Base-by-base conservation (phyloP, 1,140 invertebrate species). In the Drosophila orena region DNA sequence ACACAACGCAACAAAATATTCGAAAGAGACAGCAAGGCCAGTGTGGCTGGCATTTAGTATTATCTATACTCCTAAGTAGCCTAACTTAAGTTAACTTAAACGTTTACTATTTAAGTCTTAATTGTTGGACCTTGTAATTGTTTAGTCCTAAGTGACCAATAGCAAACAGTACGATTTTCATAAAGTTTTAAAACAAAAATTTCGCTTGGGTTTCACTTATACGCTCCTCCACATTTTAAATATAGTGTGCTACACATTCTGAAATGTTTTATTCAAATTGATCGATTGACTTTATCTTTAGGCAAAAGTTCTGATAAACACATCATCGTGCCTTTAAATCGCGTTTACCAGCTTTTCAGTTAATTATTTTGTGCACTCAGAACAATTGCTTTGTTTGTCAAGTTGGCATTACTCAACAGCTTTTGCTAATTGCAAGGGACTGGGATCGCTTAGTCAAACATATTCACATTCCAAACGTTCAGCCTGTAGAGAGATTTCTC, bases 111-210 rank as follows among this genome's bases (percentile, higher is more conserved):
- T 62, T 84, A 84, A 84, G 77, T 69, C 61, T 68, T 66, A 37
- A 59, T 57, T 68, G 37, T 70, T 79, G 60, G 77, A 77, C 81
- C 68, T 80, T 85, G 77, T 86, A 85, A 66, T 57, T 81, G 38
- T 78, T 61, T 72, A 76, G 62, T 65, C 49, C 42, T n/a, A 56
- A 47, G 27, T 66, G 46, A 79, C 38, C 61, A 37, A 27, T 53
- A 58, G 49, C 68, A 55, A 42, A 37, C 15, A 30, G 40, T 24
- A 50, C 35, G 15, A 44, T 15, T 54, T 56, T 14, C 35, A 70
- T 69, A 70, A 70, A 68, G 58, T 12, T 64, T 68, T 40, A 27
- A 15, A 58, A 77, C 22, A 37, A 46, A 10, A 42, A 17, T 15
- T 47, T 42, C 27, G 27, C 12, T 7, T 50, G 64, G 64, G 46